Conservation (phyloP, 2,888 invertebrate species). For the Sinodicranocentrus sp. region DNA sequence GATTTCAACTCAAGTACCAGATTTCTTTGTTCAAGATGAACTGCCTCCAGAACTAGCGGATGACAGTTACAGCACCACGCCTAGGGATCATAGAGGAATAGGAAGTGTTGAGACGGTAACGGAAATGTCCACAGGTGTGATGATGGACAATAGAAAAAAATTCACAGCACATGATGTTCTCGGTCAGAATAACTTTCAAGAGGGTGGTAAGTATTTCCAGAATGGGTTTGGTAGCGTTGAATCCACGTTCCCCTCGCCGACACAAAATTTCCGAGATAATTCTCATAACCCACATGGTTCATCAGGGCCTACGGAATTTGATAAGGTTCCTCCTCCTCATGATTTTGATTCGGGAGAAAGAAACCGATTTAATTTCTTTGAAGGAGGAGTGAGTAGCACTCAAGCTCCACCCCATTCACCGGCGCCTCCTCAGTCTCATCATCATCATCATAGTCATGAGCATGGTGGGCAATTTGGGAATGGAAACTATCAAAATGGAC, state of each 20-base stretch:
- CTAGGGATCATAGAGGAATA: neutral
- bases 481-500: neutral
- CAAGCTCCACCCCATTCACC: constrained; percentile 5
- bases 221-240: neutral
- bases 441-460: neutral
- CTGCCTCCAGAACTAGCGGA: neutral
- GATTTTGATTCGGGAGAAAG: constrained; percentile 40
- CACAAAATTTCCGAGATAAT: neutral
- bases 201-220: neutral
- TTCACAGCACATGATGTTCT: constrained; percentile 22
- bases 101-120: neutral
- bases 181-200: neutral
- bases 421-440: neutral
- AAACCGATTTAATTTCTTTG: constrained; percentile 34
- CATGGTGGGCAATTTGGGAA: neutral
- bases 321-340: constrained; percentile 34
- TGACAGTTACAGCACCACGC: neutral
- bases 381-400: constrained; percentile 3
- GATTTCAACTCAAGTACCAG: constrained; percentile 43
- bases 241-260: neutral
- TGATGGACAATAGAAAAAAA: constrained; percentile 1
- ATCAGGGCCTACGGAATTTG: neutral
- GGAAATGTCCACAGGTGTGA: neutral
- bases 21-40: constrained; percentile 39
- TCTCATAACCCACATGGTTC: neutral